phyloP scores from a whole-genome alignment of 2,888 invertebrate species.

The Ochropacha duplaris region DNA sequence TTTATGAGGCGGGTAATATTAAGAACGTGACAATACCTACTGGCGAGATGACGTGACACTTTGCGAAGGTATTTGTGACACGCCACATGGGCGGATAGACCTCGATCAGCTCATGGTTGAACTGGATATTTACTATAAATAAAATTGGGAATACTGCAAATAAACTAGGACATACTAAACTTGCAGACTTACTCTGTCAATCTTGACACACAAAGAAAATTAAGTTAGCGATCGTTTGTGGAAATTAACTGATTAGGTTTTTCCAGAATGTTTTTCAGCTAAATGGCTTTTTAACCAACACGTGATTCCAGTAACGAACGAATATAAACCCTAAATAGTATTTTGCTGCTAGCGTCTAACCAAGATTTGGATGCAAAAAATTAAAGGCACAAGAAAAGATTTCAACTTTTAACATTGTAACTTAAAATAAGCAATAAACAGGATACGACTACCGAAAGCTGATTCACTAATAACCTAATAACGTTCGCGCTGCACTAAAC shows the following conservation, averaged over 20 bases:
- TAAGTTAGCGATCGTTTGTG: not conserved
- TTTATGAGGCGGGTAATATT: conserved; percentile 23
- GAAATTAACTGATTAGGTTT: too few relatives aligned
- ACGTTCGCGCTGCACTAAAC: not conserved
- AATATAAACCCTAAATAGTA: too few relatives aligned
- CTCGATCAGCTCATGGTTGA: conserved; percentile 1
- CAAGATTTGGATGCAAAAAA: not conserved
- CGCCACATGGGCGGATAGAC: conserved; percentile 22
- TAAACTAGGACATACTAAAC: not conserved
- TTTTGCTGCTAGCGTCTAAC: too few relatives aligned
- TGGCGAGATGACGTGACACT: conserved; percentile 30
- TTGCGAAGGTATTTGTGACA: conserved; percentile 31
- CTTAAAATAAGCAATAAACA: not conserved
- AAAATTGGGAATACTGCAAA: not conserved
- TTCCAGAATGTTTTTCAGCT: too few relatives aligned
- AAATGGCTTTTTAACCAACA: too few relatives aligned
- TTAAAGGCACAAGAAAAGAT: not conserved
- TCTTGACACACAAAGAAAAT: not conserved
- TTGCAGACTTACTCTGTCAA: not conserved
- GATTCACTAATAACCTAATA: not conserved
- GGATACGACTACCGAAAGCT: not conserved
- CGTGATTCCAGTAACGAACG: too few relatives aligned
- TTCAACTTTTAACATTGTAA: not conserved
- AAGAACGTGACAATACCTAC: conserved; percentile 37
- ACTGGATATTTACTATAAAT: not conserved